Base-by-base conservation (phyloP, 2,888 invertebrate species). In the Villa cingulata region DNA sequence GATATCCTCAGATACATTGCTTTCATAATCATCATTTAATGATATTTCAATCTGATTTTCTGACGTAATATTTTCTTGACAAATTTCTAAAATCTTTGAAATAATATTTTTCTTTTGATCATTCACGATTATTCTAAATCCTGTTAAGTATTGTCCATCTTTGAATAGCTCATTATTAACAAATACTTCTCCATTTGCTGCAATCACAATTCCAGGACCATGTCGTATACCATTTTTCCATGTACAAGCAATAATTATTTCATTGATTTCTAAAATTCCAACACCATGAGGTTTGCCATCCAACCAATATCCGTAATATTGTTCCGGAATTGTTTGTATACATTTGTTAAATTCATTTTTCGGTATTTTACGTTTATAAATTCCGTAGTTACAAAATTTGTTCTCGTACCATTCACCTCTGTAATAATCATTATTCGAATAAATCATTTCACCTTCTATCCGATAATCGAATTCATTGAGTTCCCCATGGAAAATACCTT, bases 131-230 rank as follows among this genome's bases (percentile, higher is more conserved):
- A 48, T 7, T 44, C 37, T 34, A 17, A n/a, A 23, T 14, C 36
- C 23, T 9, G 23, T 16, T 14, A 19, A 16, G 4, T 23, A 48
- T 5, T 44, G 34, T 41, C 43, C 40, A 14, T 27, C 44, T 20
- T n/a, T 3, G 29, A 37, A 51, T 44, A 51, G 42, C 14, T 45
- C 19, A 17, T 51, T 45, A 15, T 39, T 41, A 3, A 45, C 37
- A 40, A 42, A 51, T 6, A 43, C 19, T 14, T 48, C 46, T 17
- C 51, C 48, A 36, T 48, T 51, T 4, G 48, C 48, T 6, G 51
- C 51, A 27, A 48, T 42, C 34, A 51, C 34, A 7, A 51, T 14
- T 10, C 48, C 51, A 16, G 45, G 36, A 10, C 48, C 51, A n/a
- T 34, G 12, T 46, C 48, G 44, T 15, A 2, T 12, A 14, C 42